Base-by-base conservation (phyloP, 2,797 vertebrate genomes). In the Sebastiscus tertius region DNA sequence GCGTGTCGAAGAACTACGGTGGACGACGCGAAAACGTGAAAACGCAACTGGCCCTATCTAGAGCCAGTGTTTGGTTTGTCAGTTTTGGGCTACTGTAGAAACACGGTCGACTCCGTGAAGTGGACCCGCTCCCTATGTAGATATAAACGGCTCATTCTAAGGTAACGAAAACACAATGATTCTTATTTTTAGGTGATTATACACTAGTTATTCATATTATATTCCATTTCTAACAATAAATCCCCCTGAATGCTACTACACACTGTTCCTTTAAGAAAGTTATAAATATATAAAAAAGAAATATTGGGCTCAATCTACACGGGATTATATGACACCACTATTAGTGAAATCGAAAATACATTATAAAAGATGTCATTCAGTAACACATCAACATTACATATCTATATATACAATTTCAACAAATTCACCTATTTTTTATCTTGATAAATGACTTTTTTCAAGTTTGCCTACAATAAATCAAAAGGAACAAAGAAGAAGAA, bases 21-120 rank as follows among this genome's bases (percentile, higher is more conserved):
- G 39, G 39, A 13, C 13, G 1, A 42, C 0, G 39, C 6, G n/a
- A n/a, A n/a, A n/a, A n/a, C n/a, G n/a, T n/a, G 39, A 0, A 42
- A 42, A 42, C 14, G 13, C 14, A 2, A 42, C 39, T 42, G 39
- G 39, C 39, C 39, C 39, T 42, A 42, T 42, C 39, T 16, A 42
- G 39, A 42, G 39, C 39, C 39, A 33, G 8, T 33, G 31, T 33
- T 33, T 33, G 31, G 8, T 33, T 33, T 33, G 33, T 33, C 33
- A 2, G 31, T 33, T 8, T 33, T 33, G 31, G 31, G 31, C 31
- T 33, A 33, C 33, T 33, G 33, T 33, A 33, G 33, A 33, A 33
- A 33, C 33, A 33, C 1, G 8, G 33, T 5, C 33, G 33, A 8
- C 33, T 42, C 39, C 39, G 0, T 42, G 39, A 42, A 42, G 39